Evolutionary conservation across 2,797 vertebrate species (phyloP).

Genomic region (Muscicapa comitata): DNA sequence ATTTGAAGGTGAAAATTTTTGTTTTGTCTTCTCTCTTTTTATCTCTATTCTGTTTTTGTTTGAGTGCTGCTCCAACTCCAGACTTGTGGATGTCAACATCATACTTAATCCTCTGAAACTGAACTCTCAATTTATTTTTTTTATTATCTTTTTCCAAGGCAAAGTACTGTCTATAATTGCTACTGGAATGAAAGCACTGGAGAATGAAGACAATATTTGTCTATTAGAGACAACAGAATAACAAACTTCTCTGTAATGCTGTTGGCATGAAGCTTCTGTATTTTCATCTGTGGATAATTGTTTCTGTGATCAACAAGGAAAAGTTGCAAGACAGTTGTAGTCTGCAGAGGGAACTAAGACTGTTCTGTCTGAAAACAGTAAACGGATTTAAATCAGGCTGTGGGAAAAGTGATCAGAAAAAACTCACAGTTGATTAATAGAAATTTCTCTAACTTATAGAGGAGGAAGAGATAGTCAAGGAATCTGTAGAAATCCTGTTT

Average conservation of each 20-base stretch:
- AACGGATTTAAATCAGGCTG: neutral
- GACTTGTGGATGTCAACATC: neutral
- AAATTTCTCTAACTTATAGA: neutral
- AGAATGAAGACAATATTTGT: neutral
- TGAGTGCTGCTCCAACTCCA: neutral
- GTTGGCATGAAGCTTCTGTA: neutral
- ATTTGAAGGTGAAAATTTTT: neutral
- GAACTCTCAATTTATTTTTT: neutral
- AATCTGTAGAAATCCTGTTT: neutral
- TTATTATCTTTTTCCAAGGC: neutral
- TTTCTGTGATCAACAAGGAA: neutral
- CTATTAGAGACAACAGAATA: neutral
- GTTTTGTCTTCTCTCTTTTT: neutral
- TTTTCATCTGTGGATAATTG: conserved; percentile 9
- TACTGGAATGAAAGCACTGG: neutral
- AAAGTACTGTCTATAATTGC: neutral
- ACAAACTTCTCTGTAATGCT: neutral
- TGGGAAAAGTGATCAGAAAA: neutral
- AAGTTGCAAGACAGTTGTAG: neutral
- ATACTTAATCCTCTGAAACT: neutral
- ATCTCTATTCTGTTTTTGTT: neutral
- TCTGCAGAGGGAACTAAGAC: neutral
- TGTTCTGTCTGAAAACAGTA: neutral
- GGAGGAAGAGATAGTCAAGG: neutral
- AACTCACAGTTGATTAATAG: neutral